A percentile compares a stretch with the other conserved stretches of the same genome.
phyloP scores from a whole-genome alignment of 2,797 vertebrate genomes.

The Alectoris magna region DNA sequence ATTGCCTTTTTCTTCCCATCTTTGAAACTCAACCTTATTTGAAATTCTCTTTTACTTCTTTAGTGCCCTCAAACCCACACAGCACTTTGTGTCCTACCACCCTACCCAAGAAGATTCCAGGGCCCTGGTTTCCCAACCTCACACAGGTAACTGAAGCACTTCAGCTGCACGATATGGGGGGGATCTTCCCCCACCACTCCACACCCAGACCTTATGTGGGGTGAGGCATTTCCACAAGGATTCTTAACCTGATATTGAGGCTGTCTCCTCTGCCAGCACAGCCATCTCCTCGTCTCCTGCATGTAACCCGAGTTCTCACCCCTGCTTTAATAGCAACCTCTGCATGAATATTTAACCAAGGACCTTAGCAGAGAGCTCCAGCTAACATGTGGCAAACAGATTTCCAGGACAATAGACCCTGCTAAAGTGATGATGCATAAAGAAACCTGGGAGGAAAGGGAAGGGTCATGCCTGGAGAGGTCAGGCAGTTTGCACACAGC shows the following conservation, averaged over 20 bases:
- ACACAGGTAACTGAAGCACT: background rate
- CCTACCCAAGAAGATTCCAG: background rate
- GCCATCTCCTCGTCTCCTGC: background rate
- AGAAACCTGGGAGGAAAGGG: slow-evolving; percentile 7
- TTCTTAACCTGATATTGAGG: slow-evolving; percentile 38
- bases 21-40: background rate
- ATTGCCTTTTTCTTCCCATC: background rate
- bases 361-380: slow-evolving; percentile 38
- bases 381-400: slow-evolving; percentile 77
- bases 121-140: too few relatives aligned
- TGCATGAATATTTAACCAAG: slow-evolving; percentile 77
- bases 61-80: rapidly evolving
- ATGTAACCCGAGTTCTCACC: slow-evolving; percentile 61
- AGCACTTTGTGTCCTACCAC: background rate
- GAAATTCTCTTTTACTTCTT: background rate
- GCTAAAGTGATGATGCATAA: slow-evolving; percentile 1
- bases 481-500: background rate
- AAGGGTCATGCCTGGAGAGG: background rate
- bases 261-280: background rate
- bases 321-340: slow-evolving; percentile 38
- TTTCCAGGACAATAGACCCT: slow-evolving; percentile 62
- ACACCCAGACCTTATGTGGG: background rate
- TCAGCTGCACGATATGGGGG: background rate
- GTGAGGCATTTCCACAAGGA: background rate
- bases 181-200: background rate